Base-by-base conservation (phyloP, 2,797 vertebrate genomes). In the Schizopygopsis malacanthus region DNA sequence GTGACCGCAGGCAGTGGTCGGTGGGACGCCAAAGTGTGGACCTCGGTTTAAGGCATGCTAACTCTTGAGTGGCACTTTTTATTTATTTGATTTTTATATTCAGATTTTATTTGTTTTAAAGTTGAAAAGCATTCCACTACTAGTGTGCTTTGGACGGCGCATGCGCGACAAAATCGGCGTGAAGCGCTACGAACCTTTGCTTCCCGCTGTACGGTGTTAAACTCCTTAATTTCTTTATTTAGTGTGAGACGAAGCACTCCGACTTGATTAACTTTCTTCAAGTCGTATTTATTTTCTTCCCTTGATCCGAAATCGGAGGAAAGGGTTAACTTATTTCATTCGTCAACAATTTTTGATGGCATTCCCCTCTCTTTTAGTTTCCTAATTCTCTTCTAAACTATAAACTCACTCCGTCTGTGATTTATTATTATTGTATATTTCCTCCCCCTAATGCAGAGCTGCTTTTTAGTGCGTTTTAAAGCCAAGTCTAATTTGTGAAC, bases 111-210 rank as follows among this genome's bases (percentile, higher is more conserved):
- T 82, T 8, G 15, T 88, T 83, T 79, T 76, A 69, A 87, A 56
- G 86, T 81, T 91, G 84, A 90, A 88, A 87, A 92, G 92, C 94
- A 93, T 94, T 95, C 94, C 95, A 92, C 86, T 88, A 87, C 87
- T 87, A 90, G 91, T 87, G 90, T 92, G 87, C 82, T 89, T 89
- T 89, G 89, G 90, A 83, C 1, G n/a, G 73, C 61, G 59, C 71
- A 4, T 20, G 54, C 2, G 43, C 12, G 45, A 18, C 22, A 16
- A 69, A 72, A 12, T 33, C 9, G 8, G 4, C 59, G 4, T 18
- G 0, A 33, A 7, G 59, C 59, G 39, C 79, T 56, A 28, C 54
- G 0, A 71, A 22, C 80, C 78, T 16, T 1, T 41, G 52, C 54
- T 75, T 85, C 70, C 56, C 33, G 43, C 78, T 73, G 78, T 81